phyloP scores from a whole-genome alignment of 1,140 invertebrate genomes.

The Pseudomyrmex concolor region DNA sequence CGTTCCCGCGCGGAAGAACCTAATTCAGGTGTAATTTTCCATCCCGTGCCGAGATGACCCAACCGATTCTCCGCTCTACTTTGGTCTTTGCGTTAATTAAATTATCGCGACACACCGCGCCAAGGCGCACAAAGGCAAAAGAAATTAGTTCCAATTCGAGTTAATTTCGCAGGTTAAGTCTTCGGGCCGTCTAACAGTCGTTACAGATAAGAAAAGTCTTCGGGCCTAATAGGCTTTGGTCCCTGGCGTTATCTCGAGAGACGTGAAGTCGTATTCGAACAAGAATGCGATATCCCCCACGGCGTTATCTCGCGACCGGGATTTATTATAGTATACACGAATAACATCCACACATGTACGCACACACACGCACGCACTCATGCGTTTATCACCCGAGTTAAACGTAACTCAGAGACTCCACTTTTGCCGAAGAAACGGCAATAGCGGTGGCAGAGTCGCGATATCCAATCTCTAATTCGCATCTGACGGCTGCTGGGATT shows the following conservation, averaged over 20 bases:
- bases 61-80: constrained; percentile 1
- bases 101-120: constrained; percentile 56
- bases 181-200: neutral
- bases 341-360: constrained; percentile 17
- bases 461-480: constrained; percentile 57
- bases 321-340: constrained; percentile 24
- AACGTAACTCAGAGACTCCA: constrained; percentile 46
- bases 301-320: constrained; percentile 58
- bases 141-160: constrained; percentile 62
- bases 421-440: constrained; percentile 55
- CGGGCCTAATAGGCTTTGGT: constrained; percentile 22
- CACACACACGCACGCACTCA: constrained; percentile 9
- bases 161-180: constrained; percentile 64
- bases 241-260: constrained; percentile 43
- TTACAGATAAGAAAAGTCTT: constrained; percentile 57
- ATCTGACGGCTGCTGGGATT: constrained; percentile 43
- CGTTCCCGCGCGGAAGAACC: constrained; percentile 39
- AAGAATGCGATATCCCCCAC: constrained; percentile 51
- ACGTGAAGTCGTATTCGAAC: constrained; percentile 50
- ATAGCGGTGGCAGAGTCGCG: constrained; percentile 22
- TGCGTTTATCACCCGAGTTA: constrained; percentile 53
- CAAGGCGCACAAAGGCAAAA: constrained; percentile 30
- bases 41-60: constrained; percentile 1
- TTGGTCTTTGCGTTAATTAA: constrained; percentile 57
- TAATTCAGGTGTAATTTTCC: constrained; percentile 66